These are phyloP conservation scores for Ennomos quercinarius DNA, from an alignment of 2,888 invertebrate genomes.

Conservation along the genomic window DNA sequence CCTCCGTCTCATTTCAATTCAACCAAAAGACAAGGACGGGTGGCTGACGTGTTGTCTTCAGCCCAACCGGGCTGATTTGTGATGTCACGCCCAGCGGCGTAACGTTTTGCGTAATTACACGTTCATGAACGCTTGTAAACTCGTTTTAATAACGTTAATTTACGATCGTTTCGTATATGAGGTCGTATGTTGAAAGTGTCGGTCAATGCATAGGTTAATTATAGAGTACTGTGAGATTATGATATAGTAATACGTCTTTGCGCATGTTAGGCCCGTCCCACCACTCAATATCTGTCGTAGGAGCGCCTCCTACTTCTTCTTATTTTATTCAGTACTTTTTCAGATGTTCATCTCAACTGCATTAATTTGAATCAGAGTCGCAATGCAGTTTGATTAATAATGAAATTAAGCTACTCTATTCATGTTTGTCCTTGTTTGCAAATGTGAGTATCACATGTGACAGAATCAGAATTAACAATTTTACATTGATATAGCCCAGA, in stretches of 20 bases:
- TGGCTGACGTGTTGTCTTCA: conserved; percentile 76
- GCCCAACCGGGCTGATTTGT: conserved; percentile 81
- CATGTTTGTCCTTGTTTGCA: conserved; percentile 10
- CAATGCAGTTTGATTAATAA: conserved; percentile 83
- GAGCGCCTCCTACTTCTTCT: conserved; percentile 83
- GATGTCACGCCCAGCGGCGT: conserved; percentile 86
- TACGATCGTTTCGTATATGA: conserved; percentile 70
- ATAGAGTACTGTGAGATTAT: conserved; percentile 60
- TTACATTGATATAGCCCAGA: too few relatives aligned
- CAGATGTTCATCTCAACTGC: conserved; percentile 76
- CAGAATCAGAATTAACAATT: conserved; percentile 2
- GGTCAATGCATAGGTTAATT: conserved; percentile 70
- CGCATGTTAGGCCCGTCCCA: conserved; percentile 85
- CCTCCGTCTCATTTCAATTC: conserved; percentile 54
- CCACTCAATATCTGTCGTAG: conserved; percentile 84
- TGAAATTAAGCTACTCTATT: conserved; percentile 50
- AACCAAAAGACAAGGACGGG: conserved; percentile 57
- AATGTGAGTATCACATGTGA: too few relatives aligned
- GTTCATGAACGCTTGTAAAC: conserved; percentile 77
- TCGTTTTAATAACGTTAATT: conserved; percentile 82
- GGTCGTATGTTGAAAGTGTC: conserved; percentile 76
- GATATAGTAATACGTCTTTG: conserved; percentile 74
- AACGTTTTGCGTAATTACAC: conserved; percentile 85
- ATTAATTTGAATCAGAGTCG: conserved; percentile 73
- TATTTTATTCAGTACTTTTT: conserved; percentile 80